Evolutionary conservation across 2,113 vertebrate genomes (phyloP).

Genomic region (Spheniscus mendiculus): DNA sequence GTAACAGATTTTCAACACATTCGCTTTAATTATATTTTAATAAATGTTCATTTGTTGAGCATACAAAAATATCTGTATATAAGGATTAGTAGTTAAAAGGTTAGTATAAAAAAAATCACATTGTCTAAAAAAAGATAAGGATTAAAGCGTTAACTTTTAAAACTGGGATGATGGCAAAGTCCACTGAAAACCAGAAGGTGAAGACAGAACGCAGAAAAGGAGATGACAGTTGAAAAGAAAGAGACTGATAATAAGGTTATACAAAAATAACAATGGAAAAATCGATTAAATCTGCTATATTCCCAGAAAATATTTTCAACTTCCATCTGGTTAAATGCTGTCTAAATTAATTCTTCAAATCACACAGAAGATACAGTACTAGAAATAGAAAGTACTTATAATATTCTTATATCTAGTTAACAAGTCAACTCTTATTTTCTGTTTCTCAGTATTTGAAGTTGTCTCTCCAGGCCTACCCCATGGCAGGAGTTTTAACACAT

Average conservation of each 20-base stretch:
- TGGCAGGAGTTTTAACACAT: background rate
- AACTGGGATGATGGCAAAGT: background rate
- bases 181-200: background rate
- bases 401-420: background rate
- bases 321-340: slow-evolving; percentile 18
- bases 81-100: slow-evolving; percentile 30
- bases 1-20: slow-evolving; percentile 42
- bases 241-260: background rate
- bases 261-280: slow-evolving; percentile 31
- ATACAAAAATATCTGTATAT: background rate
- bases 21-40: slow-evolving; percentile 63
- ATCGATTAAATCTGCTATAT: background rate
- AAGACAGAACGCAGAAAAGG: background rate
- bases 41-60: slow-evolving; percentile 30
- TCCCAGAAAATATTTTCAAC: background rate
- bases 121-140: background rate
- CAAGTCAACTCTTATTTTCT: background rate
- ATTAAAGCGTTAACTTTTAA: background rate
- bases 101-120: background rate
- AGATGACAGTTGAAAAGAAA: background rate
- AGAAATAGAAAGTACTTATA: background rate
- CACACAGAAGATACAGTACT: background rate
- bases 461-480: background rate
- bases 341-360: slow-evolving; percentile 26
- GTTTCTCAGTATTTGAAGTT: background rate